These are phyloP conservation scores for Ptychoptera contaminata DNA, from an alignment of 2,888 invertebrate species.

Conservation along the genomic window DNA sequence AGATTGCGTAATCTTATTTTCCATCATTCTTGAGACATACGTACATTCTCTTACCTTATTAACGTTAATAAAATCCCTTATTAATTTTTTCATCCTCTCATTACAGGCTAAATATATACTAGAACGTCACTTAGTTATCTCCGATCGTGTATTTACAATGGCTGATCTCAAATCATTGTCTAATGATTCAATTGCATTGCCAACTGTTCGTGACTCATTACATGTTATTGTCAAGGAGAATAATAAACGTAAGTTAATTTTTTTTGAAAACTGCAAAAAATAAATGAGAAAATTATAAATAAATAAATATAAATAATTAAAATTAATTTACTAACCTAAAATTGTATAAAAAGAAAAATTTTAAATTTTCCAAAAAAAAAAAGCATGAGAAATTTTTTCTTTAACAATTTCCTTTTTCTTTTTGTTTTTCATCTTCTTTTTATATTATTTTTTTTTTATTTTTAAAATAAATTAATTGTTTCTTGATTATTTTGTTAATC, in stretches of 20 bases:
- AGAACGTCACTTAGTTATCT: conserved; percentile 76
- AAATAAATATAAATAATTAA: not conserved
- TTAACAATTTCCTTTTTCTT: conserved; percentile 9
- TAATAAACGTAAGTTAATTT: conserved; percentile 50
- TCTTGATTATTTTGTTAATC: too few species aligned
- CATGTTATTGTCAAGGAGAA: conserved; percentile 59
- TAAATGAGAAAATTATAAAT: not conserved
- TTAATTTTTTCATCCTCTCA: conserved; percentile 8
- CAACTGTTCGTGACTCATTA: conserved; percentile 55
- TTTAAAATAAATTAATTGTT: too few species aligned
- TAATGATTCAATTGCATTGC: conserved; percentile 52
- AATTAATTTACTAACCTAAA: conserved; percentile 5
- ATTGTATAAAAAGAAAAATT: too few species aligned
- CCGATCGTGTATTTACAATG: conserved; percentile 63
- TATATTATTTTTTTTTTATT: too few species aligned
- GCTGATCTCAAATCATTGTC: conserved; percentile 55
- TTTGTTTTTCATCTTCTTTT: too few species aligned
- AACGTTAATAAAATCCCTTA: too few species aligned
- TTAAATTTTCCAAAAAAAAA: too few species aligned
- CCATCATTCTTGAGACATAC: too few species aligned
- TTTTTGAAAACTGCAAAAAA: not conserved
- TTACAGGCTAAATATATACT: conserved; percentile 64
- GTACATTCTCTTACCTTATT: too few species aligned
- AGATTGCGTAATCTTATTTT: too few species aligned
- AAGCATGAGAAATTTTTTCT: too few species aligned